These are phyloP conservation scores for Neoaliturus tenellus DNA, from an alignment of 2,888 invertebrate species.

Conservation along the genomic window DNA sequence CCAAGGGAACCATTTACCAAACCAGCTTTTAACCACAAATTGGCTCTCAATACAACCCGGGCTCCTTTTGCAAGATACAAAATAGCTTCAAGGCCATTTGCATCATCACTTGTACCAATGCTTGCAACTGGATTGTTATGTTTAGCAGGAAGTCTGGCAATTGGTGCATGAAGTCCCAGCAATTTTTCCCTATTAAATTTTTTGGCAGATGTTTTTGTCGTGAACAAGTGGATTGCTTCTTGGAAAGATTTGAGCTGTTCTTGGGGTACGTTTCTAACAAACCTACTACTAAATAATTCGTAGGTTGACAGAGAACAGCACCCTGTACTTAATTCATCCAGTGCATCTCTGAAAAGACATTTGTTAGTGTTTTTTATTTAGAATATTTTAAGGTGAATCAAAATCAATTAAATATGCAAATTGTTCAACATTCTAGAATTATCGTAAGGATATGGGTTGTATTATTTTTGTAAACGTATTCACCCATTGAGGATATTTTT, in stretches of 20 bases:
- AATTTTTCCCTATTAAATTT: neutral
- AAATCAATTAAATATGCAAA: too few species aligned
- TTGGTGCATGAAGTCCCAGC: neutral
- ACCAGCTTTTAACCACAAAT: conserved; percentile 20
- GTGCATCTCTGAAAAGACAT: neutral
- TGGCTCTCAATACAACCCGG: conserved; percentile 5
- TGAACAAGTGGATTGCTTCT: neutral
- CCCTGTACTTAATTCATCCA: neutral
- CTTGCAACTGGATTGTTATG: conserved; percentile 14
- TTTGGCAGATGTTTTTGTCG: neutral
- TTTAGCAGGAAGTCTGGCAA: neutral
- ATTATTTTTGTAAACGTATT: too few species aligned
- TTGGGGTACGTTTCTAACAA: neutral
- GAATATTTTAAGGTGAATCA: too few species aligned
- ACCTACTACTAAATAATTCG: neutral
- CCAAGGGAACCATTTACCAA: conserved; percentile 37
- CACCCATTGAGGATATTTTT: too few species aligned
- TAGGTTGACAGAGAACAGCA: neutral
- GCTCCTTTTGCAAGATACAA: conserved; percentile 13
- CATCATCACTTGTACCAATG: neutral
- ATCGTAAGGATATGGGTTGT: too few species aligned
- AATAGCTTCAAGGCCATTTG: neutral
- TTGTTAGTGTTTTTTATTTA: too few species aligned
- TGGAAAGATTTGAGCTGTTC: neutral
- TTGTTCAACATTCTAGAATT: too few species aligned